Base-by-base conservation (phyloP, 30 jellyfish, hydroid and myxozoan genomes). In the Nemopilema nomurai region DNA sequence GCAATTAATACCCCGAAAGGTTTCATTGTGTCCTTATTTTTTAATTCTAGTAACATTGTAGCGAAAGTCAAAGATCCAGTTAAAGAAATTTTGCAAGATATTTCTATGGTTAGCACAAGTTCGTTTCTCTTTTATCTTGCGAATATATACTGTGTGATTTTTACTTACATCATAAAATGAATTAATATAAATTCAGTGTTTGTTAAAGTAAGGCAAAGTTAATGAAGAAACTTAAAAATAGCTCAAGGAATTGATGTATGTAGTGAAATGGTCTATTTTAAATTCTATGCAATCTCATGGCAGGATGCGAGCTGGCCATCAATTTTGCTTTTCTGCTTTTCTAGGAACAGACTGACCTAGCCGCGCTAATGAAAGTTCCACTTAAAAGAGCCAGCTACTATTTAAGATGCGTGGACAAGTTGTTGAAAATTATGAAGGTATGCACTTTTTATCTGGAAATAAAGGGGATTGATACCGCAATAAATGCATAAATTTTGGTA, bases 31-130 rank as follows among this genome's bases (percentile, higher is more conserved):
- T n/a, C n/a, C 18, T 78, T 21, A 67, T 18, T 8, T 51, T 28
- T 80, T 26, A 18, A 50, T 52, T 62, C 33, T 67, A 92, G 98
- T 75, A 28, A 74, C 49, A 82, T 92, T 31, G 83, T 87, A 18
- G 65, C 96, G 26, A 92, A 92, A 69, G 50, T 66, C 16, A 89
- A 82, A 66, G 96, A 87, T 0, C 78, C 94, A 1, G 87, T 88
- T 62, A 92, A 77, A 51, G 85, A 77, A 18, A 66, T 79, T 4
- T 78, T 87, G 22, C 75, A 53, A 18, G 65, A 31, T 51, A 79
- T 76, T 17, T 24, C 64, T 8, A 27, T 87, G 96, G 96, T 87
- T 28, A 51, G 92, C 19, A 41, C 6, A 41, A 13, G 9, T 3
- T 28, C 27, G 13, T 69, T 23, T 28, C 7, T 21, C 27, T 29